Evolutionary conservation across 2,797 vertebrate species (phyloP), one percentile per base, ranked within the genome.

Genomic region (Uromys caudimaculatus): DNA sequence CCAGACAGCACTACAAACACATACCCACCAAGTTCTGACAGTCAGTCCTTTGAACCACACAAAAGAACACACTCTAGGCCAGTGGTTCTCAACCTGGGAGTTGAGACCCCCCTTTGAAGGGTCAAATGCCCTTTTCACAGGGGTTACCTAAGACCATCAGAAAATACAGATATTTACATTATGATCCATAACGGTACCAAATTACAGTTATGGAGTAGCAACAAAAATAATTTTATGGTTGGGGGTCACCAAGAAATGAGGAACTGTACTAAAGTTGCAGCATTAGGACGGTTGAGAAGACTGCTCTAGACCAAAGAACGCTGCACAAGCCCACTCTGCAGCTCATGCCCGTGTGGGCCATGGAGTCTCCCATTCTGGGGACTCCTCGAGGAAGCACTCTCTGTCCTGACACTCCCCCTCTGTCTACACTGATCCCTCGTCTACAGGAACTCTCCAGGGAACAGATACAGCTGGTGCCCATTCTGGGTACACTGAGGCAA

Each of bases 301-400:
- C 41, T 47, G 44, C 44, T 23, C 44, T 12, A 77, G 32, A 76
- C 35, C 14, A 0, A 79, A 86, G 73, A 95, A 79, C 32, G 60
- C 60, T 60, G 24, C 3, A 1, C 29, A 32, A 32, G 50, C n/a
- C 27, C 35, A 27, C 62, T 16, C 38, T 27, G 0, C 0, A 11
- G 38, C 56, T 89, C 81, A 87, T 56, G 23, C 73, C 32, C 64
- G 62, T 13, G 21, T 41, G 24, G n/a, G 10, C 50, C 76, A 10
- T 6, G 11, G 50, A 19, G 23, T 41, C 69, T 24, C 47, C 73
- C 17, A 3, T 0, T 35, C 17, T 7, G 32, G 24, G 73, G 27
- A 32, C 54, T 17, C 60, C 23, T 58, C 17, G 0, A 8, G 44
- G 47, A 52, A 89, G 21, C 16, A 23, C 3, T 19, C 19, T 32